A percentile compares a stretch with the other conserved stretches of the same genome.
These are phyloP conservation scores for Saturnia pavonia DNA, from an alignment of 2,888 invertebrate genomes.

Conservation along the genomic window DNA sequence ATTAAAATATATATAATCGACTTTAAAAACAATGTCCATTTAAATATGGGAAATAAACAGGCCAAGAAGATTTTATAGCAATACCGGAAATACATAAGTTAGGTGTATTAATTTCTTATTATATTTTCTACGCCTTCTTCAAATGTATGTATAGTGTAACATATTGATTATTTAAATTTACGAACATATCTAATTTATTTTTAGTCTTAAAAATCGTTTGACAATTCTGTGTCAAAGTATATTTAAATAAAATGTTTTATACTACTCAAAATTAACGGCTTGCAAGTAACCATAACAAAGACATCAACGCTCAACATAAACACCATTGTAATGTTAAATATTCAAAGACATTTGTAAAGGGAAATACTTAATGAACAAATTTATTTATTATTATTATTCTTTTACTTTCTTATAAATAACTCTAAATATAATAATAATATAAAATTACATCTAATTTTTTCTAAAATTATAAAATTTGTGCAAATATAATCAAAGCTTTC, in stretches of 20 bases:
- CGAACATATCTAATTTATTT: too few relatives aligned
- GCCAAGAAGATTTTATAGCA: not conserved
- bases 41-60: not conserved
- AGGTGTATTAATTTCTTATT: not conserved
- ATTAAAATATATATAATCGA: not conserved
- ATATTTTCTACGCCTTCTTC: not conserved
- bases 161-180: not conserved
- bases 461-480: not conserved
- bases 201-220: not conserved
- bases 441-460: too few relatives aligned
- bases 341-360: not conserved
- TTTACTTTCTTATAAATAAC: too few relatives aligned
- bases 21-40: not conserved
- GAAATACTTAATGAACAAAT: too few relatives aligned
- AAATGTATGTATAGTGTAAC: not conserved
- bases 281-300: constrained; percentile 34
- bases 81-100: not conserved
- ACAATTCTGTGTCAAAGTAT: too few relatives aligned
- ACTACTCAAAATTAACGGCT: not conserved
- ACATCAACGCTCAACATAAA: constrained; percentile 33
- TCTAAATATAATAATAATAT: too few relatives aligned
- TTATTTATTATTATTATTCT: too few relatives aligned
- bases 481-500: not conserved
- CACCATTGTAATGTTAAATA: not conserved
- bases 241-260: too few relatives aligned